Evolutionary conservation across 92 coral and sea anemone species (phyloP).

Genomic region (Zoanthus sociatus): DNA sequence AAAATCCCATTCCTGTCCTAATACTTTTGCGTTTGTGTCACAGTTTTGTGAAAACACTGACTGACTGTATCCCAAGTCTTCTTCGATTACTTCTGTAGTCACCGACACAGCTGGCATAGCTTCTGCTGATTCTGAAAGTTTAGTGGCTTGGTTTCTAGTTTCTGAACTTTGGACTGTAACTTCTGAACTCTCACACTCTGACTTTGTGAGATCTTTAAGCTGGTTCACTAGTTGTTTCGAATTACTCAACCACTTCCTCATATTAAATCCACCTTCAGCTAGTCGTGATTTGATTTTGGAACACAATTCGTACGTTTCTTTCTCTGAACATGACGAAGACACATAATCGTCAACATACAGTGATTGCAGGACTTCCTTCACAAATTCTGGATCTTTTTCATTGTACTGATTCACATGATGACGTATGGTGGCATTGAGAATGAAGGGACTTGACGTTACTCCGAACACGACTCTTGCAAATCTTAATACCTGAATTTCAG

Average conservation of each 20-base stretch:
- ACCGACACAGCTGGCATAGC: no score
- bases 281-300: constrained; percentile 37
- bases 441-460: constrained; percentile 34
- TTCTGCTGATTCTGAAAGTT: no score
- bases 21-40: constrained; percentile 26
- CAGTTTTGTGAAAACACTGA: background rate
- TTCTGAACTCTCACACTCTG: background rate
- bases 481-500: constrained; percentile 45
- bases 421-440: constrained; percentile 39
- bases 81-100: background rate
- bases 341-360: constrained; percentile 55
- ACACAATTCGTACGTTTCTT: constrained; percentile 29
- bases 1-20: constrained; percentile 47
- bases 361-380: constrained; percentile 44
- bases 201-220: background rate
- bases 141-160: background rate
- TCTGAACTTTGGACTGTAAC: constrained; percentile 33
- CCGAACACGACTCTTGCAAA: constrained; percentile 60
- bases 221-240: constrained; percentile 1
- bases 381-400: constrained; percentile 46
- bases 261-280: constrained; percentile 53
- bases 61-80: constrained; percentile 35
- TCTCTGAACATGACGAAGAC: constrained; percentile 23
- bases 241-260: constrained; percentile 47
- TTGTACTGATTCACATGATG: constrained; percentile 34